phyloP scores from a whole-genome alignment of 2,113 vertebrate species.

The Erythrocercus mccallii region DNA sequence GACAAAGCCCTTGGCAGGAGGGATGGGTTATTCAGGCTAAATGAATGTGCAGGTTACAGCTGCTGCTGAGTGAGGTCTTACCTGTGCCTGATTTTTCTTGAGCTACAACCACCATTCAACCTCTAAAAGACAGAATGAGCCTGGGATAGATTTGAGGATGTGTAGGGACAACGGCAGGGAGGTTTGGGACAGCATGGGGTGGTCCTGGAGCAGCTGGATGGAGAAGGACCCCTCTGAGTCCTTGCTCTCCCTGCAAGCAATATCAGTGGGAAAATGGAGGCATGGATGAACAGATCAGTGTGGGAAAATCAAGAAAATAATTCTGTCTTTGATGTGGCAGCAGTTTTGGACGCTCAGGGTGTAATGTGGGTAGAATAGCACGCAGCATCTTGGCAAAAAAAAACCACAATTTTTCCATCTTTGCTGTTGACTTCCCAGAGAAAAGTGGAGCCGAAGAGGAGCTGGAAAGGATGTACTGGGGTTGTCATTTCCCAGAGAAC shows the following conservation, averaged over 20 bases:
- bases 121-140: background rate
- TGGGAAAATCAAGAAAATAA: background rate
- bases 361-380: background rate
- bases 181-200: background rate
- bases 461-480: background rate
- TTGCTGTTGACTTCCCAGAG: background rate
- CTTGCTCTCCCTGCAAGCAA: background rate
- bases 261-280: background rate
- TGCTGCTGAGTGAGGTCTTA: background rate
- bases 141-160: background rate
- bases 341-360: background rate
- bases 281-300: background rate
- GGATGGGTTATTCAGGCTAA: background rate
- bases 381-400: accelerated
- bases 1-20: background rate
- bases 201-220: background rate
- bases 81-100: background rate
- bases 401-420: background rate
- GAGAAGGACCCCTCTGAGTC: background rate
- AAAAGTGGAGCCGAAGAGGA: background rate
- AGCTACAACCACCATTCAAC: accelerated
- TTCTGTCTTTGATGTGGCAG: background rate
- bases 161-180: background rate
- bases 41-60: background rate
- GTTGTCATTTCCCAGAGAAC: background rate